phyloP scores from a whole-genome alignment of 2,797 vertebrate species.

The Peromyscus attwateri region DNA sequence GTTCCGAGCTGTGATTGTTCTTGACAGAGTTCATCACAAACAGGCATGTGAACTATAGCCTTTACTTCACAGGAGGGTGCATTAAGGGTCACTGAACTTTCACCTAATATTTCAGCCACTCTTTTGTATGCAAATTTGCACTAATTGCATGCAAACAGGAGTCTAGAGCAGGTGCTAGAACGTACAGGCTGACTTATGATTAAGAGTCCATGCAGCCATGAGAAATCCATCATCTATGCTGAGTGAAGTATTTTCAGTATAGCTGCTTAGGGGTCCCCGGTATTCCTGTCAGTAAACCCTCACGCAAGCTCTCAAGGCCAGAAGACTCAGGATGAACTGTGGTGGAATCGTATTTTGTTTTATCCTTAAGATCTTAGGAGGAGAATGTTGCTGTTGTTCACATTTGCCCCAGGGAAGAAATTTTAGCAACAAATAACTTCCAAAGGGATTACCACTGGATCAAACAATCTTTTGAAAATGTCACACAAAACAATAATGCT shows the following conservation, averaged over 20 bases:
- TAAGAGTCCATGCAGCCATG: neutral
- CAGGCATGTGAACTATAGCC: neutral
- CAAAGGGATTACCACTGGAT: constrained; percentile 1
- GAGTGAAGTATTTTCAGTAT: neutral
- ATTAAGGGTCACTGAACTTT: neutral
- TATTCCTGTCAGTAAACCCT: neutral
- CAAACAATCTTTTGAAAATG: constrained; percentile 60
- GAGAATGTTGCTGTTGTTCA: neutral
- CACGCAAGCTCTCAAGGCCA: neutral
- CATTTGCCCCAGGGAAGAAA: neutral
- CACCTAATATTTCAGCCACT: neutral
- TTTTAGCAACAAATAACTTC: constrained; percentile 50
- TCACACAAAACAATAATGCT: constrained; percentile 49
- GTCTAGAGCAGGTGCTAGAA: neutral
- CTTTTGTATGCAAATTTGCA: neutral
- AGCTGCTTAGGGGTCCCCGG: neutral
- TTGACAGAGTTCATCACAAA: neutral
- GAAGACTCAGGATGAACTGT: neutral
- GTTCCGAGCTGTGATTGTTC: too few species aligned
- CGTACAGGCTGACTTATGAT: neutral
- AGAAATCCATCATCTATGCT: neutral
- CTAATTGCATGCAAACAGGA: neutral
- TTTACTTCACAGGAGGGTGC: neutral
- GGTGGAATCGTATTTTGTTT: neutral
- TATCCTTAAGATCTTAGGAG: neutral